Conservation (phyloP, 53 echinoderm and acorn worm species). For the Temnopleurus reevesii region DNA sequence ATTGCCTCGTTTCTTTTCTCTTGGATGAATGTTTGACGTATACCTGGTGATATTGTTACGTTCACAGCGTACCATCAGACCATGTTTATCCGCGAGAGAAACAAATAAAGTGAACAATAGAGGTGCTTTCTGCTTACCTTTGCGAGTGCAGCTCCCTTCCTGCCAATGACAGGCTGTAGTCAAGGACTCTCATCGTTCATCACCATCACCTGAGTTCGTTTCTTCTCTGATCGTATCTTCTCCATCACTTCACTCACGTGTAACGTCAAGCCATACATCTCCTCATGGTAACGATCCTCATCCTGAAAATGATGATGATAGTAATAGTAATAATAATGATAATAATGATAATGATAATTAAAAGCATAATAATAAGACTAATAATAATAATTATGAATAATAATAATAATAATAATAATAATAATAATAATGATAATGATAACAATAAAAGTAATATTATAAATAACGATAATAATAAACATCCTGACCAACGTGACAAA, state of each 20-base stretch:
- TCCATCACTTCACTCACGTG: slow-evolving; percentile 74
- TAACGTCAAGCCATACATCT: slow-evolving; percentile 82
- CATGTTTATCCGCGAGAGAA: no score
- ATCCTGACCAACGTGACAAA: no score
- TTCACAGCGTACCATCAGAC: no score
- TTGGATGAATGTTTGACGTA: no score
- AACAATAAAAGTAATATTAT: not conserved
- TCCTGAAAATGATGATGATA: no score
- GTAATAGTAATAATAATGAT: no score
- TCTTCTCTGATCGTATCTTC: slow-evolving; percentile 64
- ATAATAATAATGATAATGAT: not conserved
- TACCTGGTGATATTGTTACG: no score
- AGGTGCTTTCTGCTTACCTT: no score
- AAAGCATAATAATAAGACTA: no score
- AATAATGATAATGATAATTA: no score
- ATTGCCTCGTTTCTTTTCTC: no score
- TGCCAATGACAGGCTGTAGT: slow-evolving; percentile 48
- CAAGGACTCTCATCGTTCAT: slow-evolving; percentile 56
- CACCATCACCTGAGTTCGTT: slow-evolving; percentile 72
- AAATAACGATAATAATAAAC: not conserved
- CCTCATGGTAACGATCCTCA: slow-evolving; percentile 91
- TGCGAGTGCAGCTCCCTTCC: slow-evolving; percentile 32
- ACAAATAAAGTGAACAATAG: no score
- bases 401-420: not conserved
- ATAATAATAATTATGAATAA: not conserved